Evolutionary conservation across 2,113 vertebrate species (phyloP).

Genomic region (western clawed frog (Xenopus tropicalis)): DNA sequence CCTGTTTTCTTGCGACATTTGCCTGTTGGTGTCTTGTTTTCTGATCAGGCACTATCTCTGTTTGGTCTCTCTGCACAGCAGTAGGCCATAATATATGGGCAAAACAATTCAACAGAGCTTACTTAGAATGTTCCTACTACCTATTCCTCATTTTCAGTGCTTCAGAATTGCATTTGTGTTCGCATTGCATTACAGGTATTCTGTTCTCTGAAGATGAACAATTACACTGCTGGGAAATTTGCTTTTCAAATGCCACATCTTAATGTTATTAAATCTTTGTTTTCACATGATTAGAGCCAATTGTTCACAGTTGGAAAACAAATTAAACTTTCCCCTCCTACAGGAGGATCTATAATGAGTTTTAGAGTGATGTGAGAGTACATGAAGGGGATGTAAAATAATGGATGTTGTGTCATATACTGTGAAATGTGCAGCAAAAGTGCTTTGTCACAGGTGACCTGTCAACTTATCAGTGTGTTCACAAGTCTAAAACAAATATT

Average conservation of each 20-base stretch:
- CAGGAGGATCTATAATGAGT: conserved; percentile 6
- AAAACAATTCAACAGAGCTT: not conserved
- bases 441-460: too few relatives aligned
- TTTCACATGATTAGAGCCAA: conserved; percentile 25
- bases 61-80: not conserved
- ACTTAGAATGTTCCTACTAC: not conserved
- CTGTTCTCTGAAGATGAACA: not conserved
- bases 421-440: too few relatives aligned
- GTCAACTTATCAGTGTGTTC: too few relatives aligned
- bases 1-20: conserved; percentile 2
- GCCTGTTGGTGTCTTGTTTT: not conserved
- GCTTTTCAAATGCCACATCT: conserved; percentile 2
- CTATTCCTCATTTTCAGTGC: conserved; percentile 47
- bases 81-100: not conserved
- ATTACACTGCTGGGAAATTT: conserved; percentile 25
- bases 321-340: not conserved
- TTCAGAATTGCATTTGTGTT: not conserved
- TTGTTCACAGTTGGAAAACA: conserved; percentile 5
- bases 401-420: too few relatives aligned
- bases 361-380: not conserved
- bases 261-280: conserved; percentile 24
- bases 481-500: too few relatives aligned
- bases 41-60: not conserved
- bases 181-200: not conserved
- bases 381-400: not conserved